Evolutionary conservation across 2,797 vertebrate genomes (phyloP).

Genomic region (Lerista edwardsae): DNA sequence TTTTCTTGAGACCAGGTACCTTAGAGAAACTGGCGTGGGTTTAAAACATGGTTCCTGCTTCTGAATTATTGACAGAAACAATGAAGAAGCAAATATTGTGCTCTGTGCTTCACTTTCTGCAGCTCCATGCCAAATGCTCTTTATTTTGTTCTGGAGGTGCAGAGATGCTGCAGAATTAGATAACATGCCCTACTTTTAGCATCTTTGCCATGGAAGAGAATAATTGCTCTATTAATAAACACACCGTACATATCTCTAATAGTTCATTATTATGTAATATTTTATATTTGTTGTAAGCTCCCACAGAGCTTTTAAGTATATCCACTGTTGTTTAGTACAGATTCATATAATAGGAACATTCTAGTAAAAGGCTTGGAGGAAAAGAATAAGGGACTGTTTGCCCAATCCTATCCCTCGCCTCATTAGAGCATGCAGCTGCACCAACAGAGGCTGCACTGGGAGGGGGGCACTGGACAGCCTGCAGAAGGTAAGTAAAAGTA

Average conservation of each 20-base stretch:
- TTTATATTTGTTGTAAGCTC: conserved; percentile 5
- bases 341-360: neutral
- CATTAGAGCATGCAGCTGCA: too few species aligned
- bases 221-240: conserved; percentile 43
- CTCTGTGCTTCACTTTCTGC: conserved; percentile 12
- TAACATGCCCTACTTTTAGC: conserved; percentile 30
- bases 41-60: neutral
- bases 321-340: neutral
- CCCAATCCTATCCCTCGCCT: too few species aligned
- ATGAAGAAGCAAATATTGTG: neutral
- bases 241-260: conserved; percentile 3
- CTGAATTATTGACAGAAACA: conserved; percentile 19
- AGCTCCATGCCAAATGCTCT: neutral
- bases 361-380: neutral
- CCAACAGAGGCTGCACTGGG: too few species aligned
- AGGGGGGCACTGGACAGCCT: too few species aligned
- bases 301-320: neutral
- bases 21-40: neutral
- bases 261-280: conserved; percentile 14
- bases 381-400: neutral
- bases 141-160: conserved; percentile 8
- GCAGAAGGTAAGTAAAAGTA: too few species aligned
- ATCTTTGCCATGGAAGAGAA: conserved; percentile 12
- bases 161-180: conserved; percentile 29
- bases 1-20: neutral